Base-by-base conservation (phyloP, 1,140 invertebrate genomes). In the Drosophila leontia region DNA sequence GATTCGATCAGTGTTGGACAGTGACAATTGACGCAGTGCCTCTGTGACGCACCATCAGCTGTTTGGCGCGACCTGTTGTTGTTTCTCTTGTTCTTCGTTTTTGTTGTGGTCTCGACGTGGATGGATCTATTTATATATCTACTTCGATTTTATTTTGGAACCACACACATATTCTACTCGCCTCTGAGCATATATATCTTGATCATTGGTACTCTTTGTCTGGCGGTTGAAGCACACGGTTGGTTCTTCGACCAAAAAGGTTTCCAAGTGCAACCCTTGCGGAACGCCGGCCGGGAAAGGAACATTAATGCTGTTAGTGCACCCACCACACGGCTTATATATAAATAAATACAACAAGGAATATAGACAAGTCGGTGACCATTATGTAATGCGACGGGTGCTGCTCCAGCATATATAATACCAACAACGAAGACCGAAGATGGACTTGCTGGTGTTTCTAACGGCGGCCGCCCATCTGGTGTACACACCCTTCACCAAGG, bases 401-500 rank as follows among this genome's bases (percentile, higher is more conserved):
- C 26, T 55, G 47, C 42, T 63, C 70, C 63, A 80, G 61, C 51
- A 26, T 60, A 58, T 53, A 68, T 64, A 41, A 41, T 34, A 57
- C 32, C 53, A 56, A 62, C 56, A n/a, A n/a, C 32, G 17, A 44
- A 17, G 37, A 47, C 11, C 23, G 1, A 23, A 37, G 13, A 59
- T 94, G 93, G 93, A 94, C 79, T 82, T 93, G 13, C 78, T 95
- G 70, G 85, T 95, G 34, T 93, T 94, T 77, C 90, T 96, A 47
- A 94, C 97, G 76, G 96, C 96, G 39, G 94, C 94, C 65, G 93
- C 97, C 67, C 97, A 99, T 93, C 93, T 99, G 45, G 88, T 98
- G 55, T 95, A 97, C 76, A 98, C 98, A 92, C 99, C 99, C 48
- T 99, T 97, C 92, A 99, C 98, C 1, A 99, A 99, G 96, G 99